Base-by-base conservation (phyloP, 1,140 invertebrate species). In the Euglossa dilemma region DNA sequence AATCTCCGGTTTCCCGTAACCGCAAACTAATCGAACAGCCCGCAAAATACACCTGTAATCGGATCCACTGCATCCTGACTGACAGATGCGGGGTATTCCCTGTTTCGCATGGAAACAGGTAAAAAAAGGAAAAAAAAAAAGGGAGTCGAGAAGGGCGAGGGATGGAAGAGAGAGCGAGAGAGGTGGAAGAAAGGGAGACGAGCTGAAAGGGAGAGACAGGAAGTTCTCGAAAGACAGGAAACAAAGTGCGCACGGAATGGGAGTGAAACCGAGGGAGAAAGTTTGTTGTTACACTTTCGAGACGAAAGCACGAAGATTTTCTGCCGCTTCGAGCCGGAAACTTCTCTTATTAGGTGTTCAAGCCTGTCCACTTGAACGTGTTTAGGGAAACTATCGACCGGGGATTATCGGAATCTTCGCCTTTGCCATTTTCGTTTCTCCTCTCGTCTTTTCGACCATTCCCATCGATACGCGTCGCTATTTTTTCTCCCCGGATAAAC, bases 1-100 rank as follows among this genome's bases (percentile, higher is more conserved):
- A 81, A 81, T 81, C 61, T 81, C 79, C 79, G 79, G 79, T 81
- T 81, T 73, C 59, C 71, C 50, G 70, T 56, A 81, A 81, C 79
- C 71, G 79, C 71, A 47, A 56, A 54, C 57, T 47, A 61, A 81
- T 81, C 69, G 71, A 66, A 81, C 71, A 18, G 45, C 45, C 66
- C 56, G 45, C 77, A 72, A 50, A 80, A 72, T 81, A 28, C 50
- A 66, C 50, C 59, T 74, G 79, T 75, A 74, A 81, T 81, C 66
- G 50, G 79, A 74, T 81, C 57, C 79, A 72, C n/a, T 56, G 70
- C 47, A 66, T 81, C 61, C 71, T 56, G 61, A 74, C 36, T 66
- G 79, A 56, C 79, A 56, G 69, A 74, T 74, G 59, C 50, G 52
- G 50, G 50, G 54, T 74, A 18, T 81, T 75, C 50, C 61, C 50